Conservation (phyloP, 2,113 vertebrate genomes). For the Polypterus bichir region DNA sequence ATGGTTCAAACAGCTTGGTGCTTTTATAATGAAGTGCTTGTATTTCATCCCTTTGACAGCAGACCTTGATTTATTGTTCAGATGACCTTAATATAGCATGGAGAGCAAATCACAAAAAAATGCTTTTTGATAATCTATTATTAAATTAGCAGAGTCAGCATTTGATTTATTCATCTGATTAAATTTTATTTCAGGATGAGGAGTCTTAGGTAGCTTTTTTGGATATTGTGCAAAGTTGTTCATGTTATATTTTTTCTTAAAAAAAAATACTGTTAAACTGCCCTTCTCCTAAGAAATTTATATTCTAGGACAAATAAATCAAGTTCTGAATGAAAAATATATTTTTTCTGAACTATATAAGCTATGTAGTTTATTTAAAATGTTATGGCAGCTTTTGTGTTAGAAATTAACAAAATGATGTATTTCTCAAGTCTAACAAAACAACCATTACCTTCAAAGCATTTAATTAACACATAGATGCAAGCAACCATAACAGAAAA, state of each 20-base stretch:
- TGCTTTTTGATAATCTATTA: constrained; percentile 28
- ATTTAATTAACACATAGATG: too few species aligned
- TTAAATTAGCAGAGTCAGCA: constrained; percentile 27
- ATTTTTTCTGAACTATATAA: too few species aligned
- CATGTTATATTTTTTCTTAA: not conserved
- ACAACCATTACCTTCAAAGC: too few species aligned
- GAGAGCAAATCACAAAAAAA: constrained; percentile 29
- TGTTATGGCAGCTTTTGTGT: too few species aligned
- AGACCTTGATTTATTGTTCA: constrained; percentile 1
- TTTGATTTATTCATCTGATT: not conserved
- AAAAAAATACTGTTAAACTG: not conserved
- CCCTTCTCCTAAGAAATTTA: too few species aligned
- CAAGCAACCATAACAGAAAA: too few species aligned
- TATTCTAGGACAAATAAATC: too few species aligned
- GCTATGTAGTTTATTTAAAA: too few species aligned
- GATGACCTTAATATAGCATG: constrained; percentile 21
- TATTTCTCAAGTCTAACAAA: too few species aligned
- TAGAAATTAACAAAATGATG: too few species aligned
- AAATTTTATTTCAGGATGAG: not conserved
- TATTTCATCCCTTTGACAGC: not conserved
- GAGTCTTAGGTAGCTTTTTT: not conserved
- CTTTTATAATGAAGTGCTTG: constrained; percentile 3
- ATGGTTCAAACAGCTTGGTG: constrained; percentile 3
- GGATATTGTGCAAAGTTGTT: not conserved
- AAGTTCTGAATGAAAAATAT: too few species aligned